Evolutionary conservation across 2,113 vertebrate genomes (phyloP).

Genomic region (Lycaon pictus): DNA sequence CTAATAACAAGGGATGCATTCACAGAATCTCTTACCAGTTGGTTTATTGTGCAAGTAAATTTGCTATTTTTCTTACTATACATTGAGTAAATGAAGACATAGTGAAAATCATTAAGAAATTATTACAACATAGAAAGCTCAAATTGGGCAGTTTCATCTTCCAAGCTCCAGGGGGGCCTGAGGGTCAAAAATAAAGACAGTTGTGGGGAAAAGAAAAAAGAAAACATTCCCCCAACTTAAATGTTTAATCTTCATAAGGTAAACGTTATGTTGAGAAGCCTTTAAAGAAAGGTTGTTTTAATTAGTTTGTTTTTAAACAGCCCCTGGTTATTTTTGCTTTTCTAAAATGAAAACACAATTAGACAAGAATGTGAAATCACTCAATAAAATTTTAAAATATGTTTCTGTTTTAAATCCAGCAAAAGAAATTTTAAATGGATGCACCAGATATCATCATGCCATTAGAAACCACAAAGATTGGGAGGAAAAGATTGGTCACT

Average conservation of each 20-base stretch:
- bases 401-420: slow-evolving; percentile 61
- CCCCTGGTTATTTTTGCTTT: slow-evolving; percentile 43
- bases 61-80: not conserved
- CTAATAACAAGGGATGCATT: not conserved
- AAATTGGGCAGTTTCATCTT: not conserved
- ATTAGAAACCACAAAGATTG: slow-evolving; percentile 3
- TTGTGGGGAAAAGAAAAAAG: rapidly evolving
- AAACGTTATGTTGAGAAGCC: slow-evolving; percentile 27
- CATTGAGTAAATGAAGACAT: not conserved
- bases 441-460: not conserved
- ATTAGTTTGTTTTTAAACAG: slow-evolving; percentile 38
- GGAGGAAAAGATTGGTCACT: not conserved
- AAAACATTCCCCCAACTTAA: not conserved
- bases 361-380: slow-evolving; percentile 64
- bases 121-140: not conserved
- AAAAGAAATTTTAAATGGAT: not conserved
- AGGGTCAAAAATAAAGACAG: not conserved
- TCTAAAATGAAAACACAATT: slow-evolving; percentile 61
- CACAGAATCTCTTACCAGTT: not conserved
- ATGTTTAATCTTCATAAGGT: slow-evolving; percentile 30
- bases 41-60: not conserved
- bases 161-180: not conserved
- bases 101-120: not conserved
- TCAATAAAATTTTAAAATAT: slow-evolving; percentile 45
- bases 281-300: slow-evolving; percentile 45